Conservation (phyloP, 1,140 invertebrate species). For the Zaprionus gabonicus region DNA sequence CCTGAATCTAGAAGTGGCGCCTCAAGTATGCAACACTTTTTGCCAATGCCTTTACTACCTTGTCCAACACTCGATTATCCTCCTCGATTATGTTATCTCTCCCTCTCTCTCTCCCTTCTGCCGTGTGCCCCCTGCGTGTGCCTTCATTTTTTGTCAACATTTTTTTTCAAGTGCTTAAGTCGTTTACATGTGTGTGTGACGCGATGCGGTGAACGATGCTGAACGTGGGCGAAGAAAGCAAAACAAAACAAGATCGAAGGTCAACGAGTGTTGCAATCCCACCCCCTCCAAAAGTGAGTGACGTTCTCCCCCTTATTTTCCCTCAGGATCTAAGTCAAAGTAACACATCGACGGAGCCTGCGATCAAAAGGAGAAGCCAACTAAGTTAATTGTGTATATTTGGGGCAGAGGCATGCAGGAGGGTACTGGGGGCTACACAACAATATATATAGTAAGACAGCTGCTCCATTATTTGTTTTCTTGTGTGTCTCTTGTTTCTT, state of each 20-base stretch:
- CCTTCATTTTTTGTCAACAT: constrained; percentile 13
- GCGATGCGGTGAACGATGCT: constrained; percentile 2
- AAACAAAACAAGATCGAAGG: constrained; percentile 7
- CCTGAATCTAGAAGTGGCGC: constrained; percentile 27
- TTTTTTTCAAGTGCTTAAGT: constrained; percentile 46
- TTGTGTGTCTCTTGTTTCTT: constrained; percentile 13
- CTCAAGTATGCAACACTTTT: constrained; percentile 40
- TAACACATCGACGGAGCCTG: background rate
- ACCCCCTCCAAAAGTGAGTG: background rate
- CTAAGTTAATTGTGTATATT: constrained; percentile 22
- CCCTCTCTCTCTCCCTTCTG: background rate
- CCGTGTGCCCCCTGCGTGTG: background rate
- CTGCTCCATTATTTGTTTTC: constrained; percentile 23
- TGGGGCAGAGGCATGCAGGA: background rate
- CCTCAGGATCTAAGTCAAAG: constrained; percentile 2
- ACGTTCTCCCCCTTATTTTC: background rate
- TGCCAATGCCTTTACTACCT: constrained; percentile 15
- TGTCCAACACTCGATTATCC: background rate
- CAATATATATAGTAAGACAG: constrained; percentile 22
- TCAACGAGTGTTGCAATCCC: background rate
- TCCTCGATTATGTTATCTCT: constrained; percentile 11
- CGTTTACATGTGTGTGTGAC: background rate
- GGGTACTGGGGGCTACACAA: background rate
- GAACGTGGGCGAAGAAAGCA: constrained; percentile 16
- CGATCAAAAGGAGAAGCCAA: constrained; percentile 16